Base-by-base conservation (phyloP, 2,888 invertebrate genomes). In the Eurytoma adleriae region DNA sequence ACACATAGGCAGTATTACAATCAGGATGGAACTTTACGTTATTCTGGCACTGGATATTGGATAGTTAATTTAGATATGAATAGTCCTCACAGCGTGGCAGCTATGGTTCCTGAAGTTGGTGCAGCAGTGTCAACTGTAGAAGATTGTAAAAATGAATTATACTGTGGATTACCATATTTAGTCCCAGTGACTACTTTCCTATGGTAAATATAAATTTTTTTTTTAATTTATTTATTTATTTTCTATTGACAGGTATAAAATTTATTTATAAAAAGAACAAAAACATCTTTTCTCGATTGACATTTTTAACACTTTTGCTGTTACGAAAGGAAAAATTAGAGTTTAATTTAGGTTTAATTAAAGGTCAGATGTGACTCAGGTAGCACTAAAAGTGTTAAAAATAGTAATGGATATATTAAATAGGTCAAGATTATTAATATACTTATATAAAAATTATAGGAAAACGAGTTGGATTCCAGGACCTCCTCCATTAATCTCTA, bases 141-240 rank as follows among this genome's bases (percentile, higher is more conserved):
- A 88, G 92, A 94, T 85, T 96, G 96, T 90, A 90, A 91, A 70
- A 91, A 92, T 78, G 92, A 94, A 89, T 90, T 94, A 84, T 96
- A 95, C 91, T 96, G 96, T 91, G 96, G 96, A 78, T 92, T 95
- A 91, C 96, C 96, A 16, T 96, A 95, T 91, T 93, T 94, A 87
- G 94, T 96, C 90, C 96, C 96, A 56, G 95, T 95, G 84, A 92
- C 93, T 80, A 92, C 93, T 71, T 93, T 95, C 86, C 91, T 96
- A 85, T 93, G 93, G 92, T 92, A 91, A 84, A 83, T 83, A 68
- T 10, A 10, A 40, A 40, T 81, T 66, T 79, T 54, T 16, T 66
- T 69, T 27, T 13, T 24, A 20, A 14, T n/a, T 59, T 71, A 30
- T 64, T 62, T 64, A 40, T 56, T 76, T 4, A 57, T 14, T 3